These are phyloP conservation scores for Crematogaster levior DNA, from an alignment of 2,888 invertebrate species.

Conservation along the genomic window DNA sequence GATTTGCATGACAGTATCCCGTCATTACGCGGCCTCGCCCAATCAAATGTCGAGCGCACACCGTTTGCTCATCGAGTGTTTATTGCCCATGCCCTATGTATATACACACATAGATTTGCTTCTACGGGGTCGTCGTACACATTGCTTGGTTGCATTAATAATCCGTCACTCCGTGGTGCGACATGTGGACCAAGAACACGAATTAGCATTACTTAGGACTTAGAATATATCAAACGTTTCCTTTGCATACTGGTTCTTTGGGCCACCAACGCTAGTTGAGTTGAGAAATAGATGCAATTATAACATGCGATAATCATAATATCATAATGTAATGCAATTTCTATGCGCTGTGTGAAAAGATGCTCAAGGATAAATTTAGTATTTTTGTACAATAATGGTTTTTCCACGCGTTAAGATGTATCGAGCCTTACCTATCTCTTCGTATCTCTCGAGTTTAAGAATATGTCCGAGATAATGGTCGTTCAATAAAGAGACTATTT, in stretches of 20 bases:
- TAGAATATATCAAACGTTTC: not conserved
- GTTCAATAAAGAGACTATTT: conserved; percentile 65
- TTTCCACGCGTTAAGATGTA: conserved; percentile 6
- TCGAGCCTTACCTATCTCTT: conserved; percentile 49
- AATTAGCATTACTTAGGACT: conserved; percentile 37
- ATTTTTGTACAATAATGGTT: not conserved
- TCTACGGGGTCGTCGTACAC: conserved; percentile 44
- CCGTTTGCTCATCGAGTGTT: conserved; percentile 82
- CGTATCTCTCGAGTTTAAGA: conserved; percentile 29
- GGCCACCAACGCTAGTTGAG: not conserved
- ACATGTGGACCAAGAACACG: conserved; percentile 17
- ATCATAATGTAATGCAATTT: not conserved
- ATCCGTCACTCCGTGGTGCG: conserved; percentile 64
- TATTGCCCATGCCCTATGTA: conserved; percentile 77
- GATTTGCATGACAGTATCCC: conserved; percentile 85
- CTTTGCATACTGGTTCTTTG: not conserved
- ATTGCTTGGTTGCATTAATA: conserved; percentile 66
- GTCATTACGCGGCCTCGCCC: conserved; percentile 82
- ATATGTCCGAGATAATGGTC: conserved; percentile 58
- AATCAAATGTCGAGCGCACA: conserved; percentile 83
- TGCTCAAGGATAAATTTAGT: not conserved
- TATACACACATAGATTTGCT: conserved; percentile 61
- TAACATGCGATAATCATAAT: not conserved
- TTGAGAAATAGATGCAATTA: not conserved
- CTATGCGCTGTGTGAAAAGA: not conserved